Base-by-base conservation (phyloP, 2,113 vertebrate species). In the Bubo blakistoni region DNA sequence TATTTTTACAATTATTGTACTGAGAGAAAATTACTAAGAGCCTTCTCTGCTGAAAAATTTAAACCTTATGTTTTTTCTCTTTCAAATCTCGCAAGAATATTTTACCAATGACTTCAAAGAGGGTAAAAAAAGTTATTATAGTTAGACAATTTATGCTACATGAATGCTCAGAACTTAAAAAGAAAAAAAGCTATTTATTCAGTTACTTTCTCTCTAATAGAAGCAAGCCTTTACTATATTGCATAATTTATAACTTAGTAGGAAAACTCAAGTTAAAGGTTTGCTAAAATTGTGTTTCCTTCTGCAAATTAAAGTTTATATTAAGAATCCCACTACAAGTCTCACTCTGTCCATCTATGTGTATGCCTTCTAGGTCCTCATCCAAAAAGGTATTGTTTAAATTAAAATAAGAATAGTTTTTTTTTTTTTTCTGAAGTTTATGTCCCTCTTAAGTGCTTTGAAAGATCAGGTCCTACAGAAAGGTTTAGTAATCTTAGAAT, bases 1-100 rank as follows among this genome's bases (percentile, higher is more conserved):
- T 81, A 78, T 91, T 97, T 96, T 95, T 95, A n/a, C 87, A 81
- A 24, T 74, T 89, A 95, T 57, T 95, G n/a, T 84, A 89, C 66
- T 24, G 14, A 69, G 38, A 80, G 30, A 91, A 96, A 82, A 96
- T 95, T 69, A 96, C 47, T 84, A 71, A 73, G 34, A 82, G 7
- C 32, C 42, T 52, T 54, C 57, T 55, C 61, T 69, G 21, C 29
- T 93, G 51, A 89, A 93, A 96, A 88, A 92, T 65, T 92, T 36
- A 94, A 72, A 32, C 16, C 46, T 85, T 89, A 38, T n/a, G 14
- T 52, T 80, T 94, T 92, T 86, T 47, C n/a, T 38, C 83, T 77
- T 96, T 95, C 49, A 83, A 91, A 92, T 77, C 76, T 86, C 77
- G 29, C 13, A 86, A 61, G 65, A 89, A 61, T 92, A 78, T 86